Evolutionary conservation across 2,113 vertebrate species (phyloP), one percentile per base, ranked within the genome.

Genomic region (Beaufortia kweichowensis): DNA sequence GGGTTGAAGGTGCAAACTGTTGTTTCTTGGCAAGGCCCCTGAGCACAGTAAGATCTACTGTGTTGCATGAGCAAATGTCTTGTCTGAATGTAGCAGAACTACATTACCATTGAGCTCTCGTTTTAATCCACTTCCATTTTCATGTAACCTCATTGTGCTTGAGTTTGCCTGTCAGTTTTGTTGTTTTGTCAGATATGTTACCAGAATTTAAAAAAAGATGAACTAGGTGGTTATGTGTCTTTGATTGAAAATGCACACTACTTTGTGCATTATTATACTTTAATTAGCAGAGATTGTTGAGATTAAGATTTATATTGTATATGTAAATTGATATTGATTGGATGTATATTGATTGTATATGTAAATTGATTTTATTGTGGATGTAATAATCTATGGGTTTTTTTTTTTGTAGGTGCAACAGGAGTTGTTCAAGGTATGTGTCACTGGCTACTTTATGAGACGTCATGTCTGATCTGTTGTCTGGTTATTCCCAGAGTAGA

Each of bases 31-130:
- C 85, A 84, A 84, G 75, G 72, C 84, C 82, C 84, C 85, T 79
- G 70, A 85, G 84, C 81, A 87, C 87, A 91, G 89, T 92, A 93
- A 92, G 92, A 82, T 76, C 77, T 75, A 63, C 68, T 85, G 59
- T 72, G 79, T 84, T 89, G 87, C 90, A 88, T 88, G 82, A 82
- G 71, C 43, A 41, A 50, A 31, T 76, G 28, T 72, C 31, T 76
- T 9, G 41, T 67, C 65, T 67, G n/a, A 46, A 67, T 79, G 53
- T 35, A 35, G 23, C 59, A 29, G 31, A 72, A 80, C 62, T 28
- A 31, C 31, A 61, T 63, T 59, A 7, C 11, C 39, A 66, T 33
- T 19, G 8, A 55, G 33, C 23, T 21, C 21, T n/a, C 71, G 28
- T 61, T 35, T 71, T 31, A 28, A 53, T 61, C 39, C 31, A 15